Evolutionary conservation across 2,113 vertebrate species (phyloP).

Genomic region (Astur gentilis): DNA sequence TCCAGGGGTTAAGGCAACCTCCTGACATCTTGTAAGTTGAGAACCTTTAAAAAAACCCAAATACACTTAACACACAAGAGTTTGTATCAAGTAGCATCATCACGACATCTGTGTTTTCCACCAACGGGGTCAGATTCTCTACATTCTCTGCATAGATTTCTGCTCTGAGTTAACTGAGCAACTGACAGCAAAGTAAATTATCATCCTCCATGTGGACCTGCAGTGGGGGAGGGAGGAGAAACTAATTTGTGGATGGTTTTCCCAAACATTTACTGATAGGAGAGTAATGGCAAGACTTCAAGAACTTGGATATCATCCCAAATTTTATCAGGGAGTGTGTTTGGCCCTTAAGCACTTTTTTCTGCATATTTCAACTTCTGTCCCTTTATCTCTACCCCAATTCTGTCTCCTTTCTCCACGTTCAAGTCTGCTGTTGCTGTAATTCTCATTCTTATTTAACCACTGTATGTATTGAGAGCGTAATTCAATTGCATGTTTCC

Average conservation of each 20-base stretch:
- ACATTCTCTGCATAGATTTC: neutral
- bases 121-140: neutral
- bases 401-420: neutral
- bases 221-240: neutral
- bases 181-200: neutral
- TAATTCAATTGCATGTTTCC: neutral
- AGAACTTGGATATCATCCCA: neutral
- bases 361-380: neutral
- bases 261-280: neutral
- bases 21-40: neutral
- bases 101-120: neutral
- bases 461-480: no score
- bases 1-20: neutral
- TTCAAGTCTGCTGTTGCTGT: neutral
- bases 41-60: neutral
- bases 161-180: neutral
- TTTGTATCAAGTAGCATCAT: neutral
- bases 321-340: neutral
- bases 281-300: neutral
- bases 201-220: neutral
- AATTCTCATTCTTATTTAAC: neutral
- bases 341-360: neutral
- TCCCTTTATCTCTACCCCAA: neutral
- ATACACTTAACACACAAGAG: neutral
- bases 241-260: neutral